Evolutionary conservation across 2,888 invertebrate species (phyloP).

Genomic region (Heteropelma amictum): DNA sequence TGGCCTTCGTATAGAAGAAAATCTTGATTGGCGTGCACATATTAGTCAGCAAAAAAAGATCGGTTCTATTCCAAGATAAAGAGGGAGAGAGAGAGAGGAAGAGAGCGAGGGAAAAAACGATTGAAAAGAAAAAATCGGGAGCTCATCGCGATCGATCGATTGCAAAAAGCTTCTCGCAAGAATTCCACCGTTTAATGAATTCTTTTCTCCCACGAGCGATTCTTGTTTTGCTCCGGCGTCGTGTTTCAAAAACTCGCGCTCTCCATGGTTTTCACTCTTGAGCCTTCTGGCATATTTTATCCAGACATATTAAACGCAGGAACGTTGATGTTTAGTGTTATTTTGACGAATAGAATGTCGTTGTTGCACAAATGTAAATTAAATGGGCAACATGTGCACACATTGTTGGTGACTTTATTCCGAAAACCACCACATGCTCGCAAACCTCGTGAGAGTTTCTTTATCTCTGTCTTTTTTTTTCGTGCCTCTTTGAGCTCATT

Average conservation of each 20-base stretch:
- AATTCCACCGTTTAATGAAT: conserved; percentile 27
- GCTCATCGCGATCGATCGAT: conserved; percentile 27
- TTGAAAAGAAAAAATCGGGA: neutral
- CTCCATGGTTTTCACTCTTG: neutral
- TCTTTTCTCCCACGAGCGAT: neutral
- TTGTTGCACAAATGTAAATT: neutral
- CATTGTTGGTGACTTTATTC: neutral
- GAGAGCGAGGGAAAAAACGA: neutral
- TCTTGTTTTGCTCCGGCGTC: neutral
- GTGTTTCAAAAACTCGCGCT: neutral
- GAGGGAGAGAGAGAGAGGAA: neutral
- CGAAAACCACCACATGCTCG: neutral
- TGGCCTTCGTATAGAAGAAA: neutral
- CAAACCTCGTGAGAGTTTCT: neutral
- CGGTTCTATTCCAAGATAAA: neutral
- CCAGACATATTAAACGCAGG: neutral
- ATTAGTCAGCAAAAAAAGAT: neutral
- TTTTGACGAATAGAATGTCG: neutral
- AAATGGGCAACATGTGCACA: neutral
- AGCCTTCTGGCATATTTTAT: conserved; percentile 10
- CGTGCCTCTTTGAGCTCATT: too few relatives aligned
- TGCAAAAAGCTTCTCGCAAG: conserved; percentile 28
- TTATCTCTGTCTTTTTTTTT: too few relatives aligned
- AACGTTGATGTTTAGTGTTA: neutral
- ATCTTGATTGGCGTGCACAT: neutral